Conservation (phyloP, 1,140 invertebrate genomes). For the Ylistrum balloti region DNA sequence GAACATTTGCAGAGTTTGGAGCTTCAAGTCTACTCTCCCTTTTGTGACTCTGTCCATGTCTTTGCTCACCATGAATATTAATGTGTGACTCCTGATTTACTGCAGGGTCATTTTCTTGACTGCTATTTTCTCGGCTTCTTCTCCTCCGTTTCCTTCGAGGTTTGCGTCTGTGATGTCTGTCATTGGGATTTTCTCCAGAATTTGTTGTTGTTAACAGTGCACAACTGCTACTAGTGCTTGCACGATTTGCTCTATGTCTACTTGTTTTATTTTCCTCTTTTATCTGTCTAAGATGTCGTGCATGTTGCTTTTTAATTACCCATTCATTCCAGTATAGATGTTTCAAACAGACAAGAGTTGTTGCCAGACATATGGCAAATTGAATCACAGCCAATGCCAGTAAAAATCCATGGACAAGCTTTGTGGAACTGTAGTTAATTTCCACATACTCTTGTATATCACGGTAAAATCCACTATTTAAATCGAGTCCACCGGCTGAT, state of each 20-base stretch:
- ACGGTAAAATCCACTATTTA: constrained; percentile 54
- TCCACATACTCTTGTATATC: not conserved
- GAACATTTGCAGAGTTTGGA: constrained; percentile 44
- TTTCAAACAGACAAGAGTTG: constrained; percentile 50
- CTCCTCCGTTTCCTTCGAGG: not conserved
- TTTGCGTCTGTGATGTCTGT: not conserved
- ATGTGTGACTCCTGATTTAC: not conserved
- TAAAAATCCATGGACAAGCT: constrained; percentile 56
- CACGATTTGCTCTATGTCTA: constrained; percentile 32
- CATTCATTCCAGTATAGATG: constrained; percentile 49
- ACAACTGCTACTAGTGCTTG: constrained; percentile 48
- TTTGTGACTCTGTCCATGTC: not conserved
- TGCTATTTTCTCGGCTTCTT: not conserved
- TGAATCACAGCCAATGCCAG: constrained; percentile 51
- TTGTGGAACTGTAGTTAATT: constrained; percentile 48
- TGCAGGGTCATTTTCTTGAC: not conserved
- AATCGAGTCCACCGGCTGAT: constrained; percentile 55
- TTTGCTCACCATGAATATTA: not conserved
- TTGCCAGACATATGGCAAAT: constrained; percentile 45
- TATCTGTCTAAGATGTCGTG: not conserved
- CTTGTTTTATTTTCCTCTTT: constrained; percentile 27
- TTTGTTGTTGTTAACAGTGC: constrained; percentile 46
- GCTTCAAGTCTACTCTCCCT: not conserved
- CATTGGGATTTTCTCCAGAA: not conserved
- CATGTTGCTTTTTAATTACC: constrained; percentile 43